phyloP scores from a whole-genome alignment of 2,113 vertebrate species.

The Fregetta grallaria region DNA sequence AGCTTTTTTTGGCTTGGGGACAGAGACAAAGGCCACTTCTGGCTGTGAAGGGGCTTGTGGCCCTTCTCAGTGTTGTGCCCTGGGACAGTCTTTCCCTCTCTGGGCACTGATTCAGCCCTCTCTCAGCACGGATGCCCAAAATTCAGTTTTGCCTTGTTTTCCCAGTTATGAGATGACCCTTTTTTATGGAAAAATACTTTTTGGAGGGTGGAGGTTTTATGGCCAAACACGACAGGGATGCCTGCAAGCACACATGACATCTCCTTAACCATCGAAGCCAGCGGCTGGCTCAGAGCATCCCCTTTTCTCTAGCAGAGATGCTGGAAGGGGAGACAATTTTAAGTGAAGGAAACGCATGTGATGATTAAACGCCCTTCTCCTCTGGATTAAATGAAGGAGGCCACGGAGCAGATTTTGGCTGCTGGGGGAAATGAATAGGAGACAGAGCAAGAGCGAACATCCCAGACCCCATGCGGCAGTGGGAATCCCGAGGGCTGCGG shows the following conservation, averaged over 20 bases:
- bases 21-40: background rate
- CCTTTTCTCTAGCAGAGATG: background rate
- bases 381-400: background rate
- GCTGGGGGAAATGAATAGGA: background rate
- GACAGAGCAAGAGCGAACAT: background rate
- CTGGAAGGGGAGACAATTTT: background rate
- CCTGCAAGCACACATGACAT: accelerated
- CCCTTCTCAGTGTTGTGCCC: background rate
- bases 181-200: background rate
- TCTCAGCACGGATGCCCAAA: background rate
- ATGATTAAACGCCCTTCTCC: background rate
- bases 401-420: accelerated
- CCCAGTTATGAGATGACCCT: accelerated
- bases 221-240: background rate
- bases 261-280: background rate
- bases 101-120: background rate
- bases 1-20: background rate
- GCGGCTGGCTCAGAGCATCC: background rate
- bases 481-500: background rate
- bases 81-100: background rate
- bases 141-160: background rate
- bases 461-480: accelerated
- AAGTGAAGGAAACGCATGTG: accelerated
- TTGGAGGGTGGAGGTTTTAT: background rate
- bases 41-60: background rate